Percentiles rank a stretch among this genome's conserved stretches.
Conservation (phyloP, 1,140 invertebrate genomes). For the Cyclina sinensis region DNA sequence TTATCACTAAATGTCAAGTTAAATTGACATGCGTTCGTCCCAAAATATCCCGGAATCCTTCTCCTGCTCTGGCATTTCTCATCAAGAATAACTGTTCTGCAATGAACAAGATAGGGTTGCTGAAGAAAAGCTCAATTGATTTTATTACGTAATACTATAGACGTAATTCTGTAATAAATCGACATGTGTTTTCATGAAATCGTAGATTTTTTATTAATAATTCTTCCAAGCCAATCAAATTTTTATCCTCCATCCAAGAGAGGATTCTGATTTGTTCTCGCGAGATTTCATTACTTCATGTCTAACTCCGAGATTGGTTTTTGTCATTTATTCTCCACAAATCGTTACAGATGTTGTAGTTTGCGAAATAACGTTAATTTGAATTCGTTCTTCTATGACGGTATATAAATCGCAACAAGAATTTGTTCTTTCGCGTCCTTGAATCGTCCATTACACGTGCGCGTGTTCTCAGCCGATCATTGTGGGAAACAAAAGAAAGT, state of each 20-base stretch:
- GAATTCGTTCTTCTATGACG: no score
- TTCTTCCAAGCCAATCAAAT: conserved; percentile 1
- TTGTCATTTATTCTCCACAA: neutral
- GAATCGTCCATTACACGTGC: no score
- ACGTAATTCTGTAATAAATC: neutral
- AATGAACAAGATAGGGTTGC: neutral
- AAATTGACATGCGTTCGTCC: no score
- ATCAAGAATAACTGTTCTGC: neutral
- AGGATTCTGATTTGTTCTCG: neutral
- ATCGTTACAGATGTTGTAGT: neutral
- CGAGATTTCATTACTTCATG: neutral
- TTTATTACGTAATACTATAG: conserved; percentile 1
- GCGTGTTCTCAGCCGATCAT: no score
- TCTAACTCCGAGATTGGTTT: neutral
- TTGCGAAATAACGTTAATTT: neutral
- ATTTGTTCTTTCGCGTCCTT: no score
- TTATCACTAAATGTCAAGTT: no score
- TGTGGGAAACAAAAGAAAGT: no score
- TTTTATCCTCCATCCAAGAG: neutral
- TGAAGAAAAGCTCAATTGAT: neutral
- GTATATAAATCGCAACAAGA: no score
- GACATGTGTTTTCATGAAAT: conserved; percentile 19
- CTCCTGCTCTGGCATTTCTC: neutral
- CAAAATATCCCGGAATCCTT: no score
- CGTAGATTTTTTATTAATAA: neutral